These are phyloP conservation scores for Apteryx owenii DNA, from an alignment of 2,113 vertebrate species.

Conservation along the genomic window DNA sequence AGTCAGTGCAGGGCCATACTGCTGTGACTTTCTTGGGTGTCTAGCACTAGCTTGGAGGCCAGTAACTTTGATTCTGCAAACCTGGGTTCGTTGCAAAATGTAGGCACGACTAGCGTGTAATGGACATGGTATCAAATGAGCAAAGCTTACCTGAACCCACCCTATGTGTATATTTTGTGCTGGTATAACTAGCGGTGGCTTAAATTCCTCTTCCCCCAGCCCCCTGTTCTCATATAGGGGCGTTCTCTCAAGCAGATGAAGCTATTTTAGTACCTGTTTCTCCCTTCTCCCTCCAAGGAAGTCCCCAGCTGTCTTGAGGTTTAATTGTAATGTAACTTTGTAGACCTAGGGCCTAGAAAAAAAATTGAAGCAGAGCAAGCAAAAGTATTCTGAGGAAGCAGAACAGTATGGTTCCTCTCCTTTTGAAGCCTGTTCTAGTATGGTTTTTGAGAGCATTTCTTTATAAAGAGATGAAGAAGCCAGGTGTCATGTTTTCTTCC, in stretches of 20 bases:
- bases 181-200: background rate
- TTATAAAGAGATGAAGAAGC: background rate
- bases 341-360: background rate
- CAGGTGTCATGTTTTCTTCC: background rate
- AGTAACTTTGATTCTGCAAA: accelerated
- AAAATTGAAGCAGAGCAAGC: background rate
- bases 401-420: background rate
- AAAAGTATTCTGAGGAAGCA: background rate
- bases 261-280: background rate
- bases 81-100: background rate
- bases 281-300: background rate
- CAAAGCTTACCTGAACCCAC: background rate
- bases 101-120: background rate
- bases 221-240: background rate
- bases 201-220: background rate
- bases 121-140: background rate
- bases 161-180: accelerated
- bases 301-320: background rate
- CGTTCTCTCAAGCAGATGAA: background rate
- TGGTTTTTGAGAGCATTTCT: background rate
- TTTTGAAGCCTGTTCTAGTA: background rate
- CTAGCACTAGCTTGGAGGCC: background rate
- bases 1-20: no score
- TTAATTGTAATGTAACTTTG: background rate
- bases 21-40: no score